A percentile compares a stretch with the other conserved stretches of the same genome.
Evolutionary conservation across 2,113 vertebrate genomes (phyloP).

Genomic region (Terrapene triunguis): DNA sequence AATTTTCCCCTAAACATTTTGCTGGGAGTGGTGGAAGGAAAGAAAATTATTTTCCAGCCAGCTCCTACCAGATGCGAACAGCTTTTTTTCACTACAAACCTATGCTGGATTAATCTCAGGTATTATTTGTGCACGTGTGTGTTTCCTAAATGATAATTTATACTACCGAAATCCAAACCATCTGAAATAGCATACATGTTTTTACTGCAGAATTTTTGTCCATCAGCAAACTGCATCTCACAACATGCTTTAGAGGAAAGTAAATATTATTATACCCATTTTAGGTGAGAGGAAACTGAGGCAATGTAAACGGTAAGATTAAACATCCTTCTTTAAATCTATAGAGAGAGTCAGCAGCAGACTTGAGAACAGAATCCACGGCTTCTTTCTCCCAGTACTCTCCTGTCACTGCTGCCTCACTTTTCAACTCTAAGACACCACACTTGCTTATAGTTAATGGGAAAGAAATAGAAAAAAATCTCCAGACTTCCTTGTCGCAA

Average conservation of each 20-base stretch:
- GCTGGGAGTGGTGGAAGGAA: not conserved
- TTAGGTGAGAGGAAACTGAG: not conserved
- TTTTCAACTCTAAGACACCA: not conserved
- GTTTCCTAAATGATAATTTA: not conserved
- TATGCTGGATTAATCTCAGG: rapidly evolving
- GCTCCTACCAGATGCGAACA: rapidly evolving
- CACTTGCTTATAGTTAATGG: not conserved
- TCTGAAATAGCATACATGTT: not conserved
- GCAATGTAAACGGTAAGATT: not conserved
- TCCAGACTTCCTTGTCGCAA: not conserved
- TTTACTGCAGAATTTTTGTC: not conserved
- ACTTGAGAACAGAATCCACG: rapidly evolving
- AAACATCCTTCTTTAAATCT: not conserved
- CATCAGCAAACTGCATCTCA: not conserved
- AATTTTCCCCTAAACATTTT: not conserved
- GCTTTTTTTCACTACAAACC: not conserved
- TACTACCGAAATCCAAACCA: not conserved
- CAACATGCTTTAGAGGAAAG: not conserved
- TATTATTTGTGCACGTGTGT: not conserved
- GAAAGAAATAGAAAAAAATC: not conserved
- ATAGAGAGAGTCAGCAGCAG: not conserved
- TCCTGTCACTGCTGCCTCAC: not conserved
- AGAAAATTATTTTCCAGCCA: rapidly evolving
- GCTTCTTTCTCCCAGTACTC: not conserved
- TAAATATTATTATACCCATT: constrained; percentile 28